Conservation (phyloP, 2,888 invertebrate species). For the Archaeoteleia sp. region DNA sequence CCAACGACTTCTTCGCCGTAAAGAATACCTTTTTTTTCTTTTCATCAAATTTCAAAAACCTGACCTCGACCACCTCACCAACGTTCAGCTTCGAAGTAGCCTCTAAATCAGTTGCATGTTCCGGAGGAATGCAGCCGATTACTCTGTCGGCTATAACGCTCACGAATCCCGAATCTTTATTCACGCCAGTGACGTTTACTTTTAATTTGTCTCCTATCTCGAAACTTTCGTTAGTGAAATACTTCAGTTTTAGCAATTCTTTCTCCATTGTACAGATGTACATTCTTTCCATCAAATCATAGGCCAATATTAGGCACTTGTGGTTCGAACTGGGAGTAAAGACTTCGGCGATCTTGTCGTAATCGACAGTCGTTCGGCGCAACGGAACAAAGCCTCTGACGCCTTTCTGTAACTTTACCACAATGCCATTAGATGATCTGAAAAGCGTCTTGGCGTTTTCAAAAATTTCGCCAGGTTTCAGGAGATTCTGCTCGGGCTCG, state of each 20-base stretch:
- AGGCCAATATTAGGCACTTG: constrained; percentile 79
- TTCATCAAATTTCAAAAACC: constrained; percentile 77
- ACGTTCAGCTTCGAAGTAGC: constrained; percentile 71
- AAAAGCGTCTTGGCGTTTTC: constrained; percentile 78
- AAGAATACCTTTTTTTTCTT: constrained; percentile 77
- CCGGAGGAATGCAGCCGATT: constrained; percentile 61
- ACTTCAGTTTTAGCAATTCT: constrained; percentile 77
- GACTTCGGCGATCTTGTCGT: constrained; percentile 72
- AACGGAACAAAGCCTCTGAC: constrained; percentile 66
- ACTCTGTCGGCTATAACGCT: constrained; percentile 60
- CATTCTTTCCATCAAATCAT: constrained; percentile 80
- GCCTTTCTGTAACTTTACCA: constrained; percentile 61
- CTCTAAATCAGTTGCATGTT: constrained; percentile 60
- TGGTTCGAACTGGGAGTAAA: constrained; percentile 76
- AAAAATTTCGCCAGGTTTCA: constrained; percentile 78
- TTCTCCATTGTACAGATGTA: constrained; percentile 83
- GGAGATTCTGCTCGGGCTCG: constrained; percentile 65
- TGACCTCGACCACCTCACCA: constrained; percentile 78
- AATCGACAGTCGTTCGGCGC: constrained; percentile 62
- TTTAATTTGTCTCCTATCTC: constrained; percentile 61
- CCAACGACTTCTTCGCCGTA: constrained; percentile 81
- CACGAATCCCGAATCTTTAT: constrained; percentile 57
- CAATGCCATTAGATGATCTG: no score
- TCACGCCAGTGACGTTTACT: constrained; percentile 61
- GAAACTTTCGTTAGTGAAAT: constrained; percentile 74